phyloP scores from a whole-genome alignment of 2,888 invertebrate genomes.

The Anagyrus pseudococci region DNA sequence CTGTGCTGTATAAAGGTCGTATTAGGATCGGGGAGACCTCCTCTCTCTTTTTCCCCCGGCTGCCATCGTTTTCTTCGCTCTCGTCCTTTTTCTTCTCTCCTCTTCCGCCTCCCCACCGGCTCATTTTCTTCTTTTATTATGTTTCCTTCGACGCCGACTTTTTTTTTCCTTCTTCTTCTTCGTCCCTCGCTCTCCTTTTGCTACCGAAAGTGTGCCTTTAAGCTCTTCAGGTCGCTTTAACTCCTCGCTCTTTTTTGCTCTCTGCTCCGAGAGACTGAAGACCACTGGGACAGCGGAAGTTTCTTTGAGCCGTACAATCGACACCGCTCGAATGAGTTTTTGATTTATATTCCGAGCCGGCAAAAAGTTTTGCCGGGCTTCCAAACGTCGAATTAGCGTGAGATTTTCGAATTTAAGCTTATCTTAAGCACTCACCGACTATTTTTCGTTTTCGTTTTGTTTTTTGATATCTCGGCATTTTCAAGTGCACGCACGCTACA shows the following conservation, averaged over 20 bases:
- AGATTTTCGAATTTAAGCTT: too few relatives aligned
- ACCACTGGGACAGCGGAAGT: slow-evolving; percentile 1
- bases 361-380: too few relatives aligned
- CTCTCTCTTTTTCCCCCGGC: not conserved
- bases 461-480: too few relatives aligned
- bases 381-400: too few relatives aligned
- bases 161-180: not conserved
- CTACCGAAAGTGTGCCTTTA: slow-evolving; percentile 11
- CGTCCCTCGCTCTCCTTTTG: not conserved
- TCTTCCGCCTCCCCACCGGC: not conserved
- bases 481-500: too few relatives aligned
- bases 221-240: slow-evolving; percentile 16
- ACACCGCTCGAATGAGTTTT: slow-evolving; percentile 17
- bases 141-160: not conserved
- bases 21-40: slow-evolving; percentile 2
- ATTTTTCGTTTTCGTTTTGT: too few relatives aligned
- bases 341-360: slow-evolving; percentile 16
- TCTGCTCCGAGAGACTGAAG: not conserved
- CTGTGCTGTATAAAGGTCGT: slow-evolving; percentile 9
- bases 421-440: too few relatives aligned
- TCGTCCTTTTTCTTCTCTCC: slow-evolving; percentile 3
- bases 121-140: not conserved
- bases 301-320: slow-evolving; percentile 20
- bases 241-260: not conserved
- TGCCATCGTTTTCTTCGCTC: too few relatives aligned